phyloP scores from a whole-genome alignment of 2,797 vertebrate genomes.

The Pseudochirops corinnae region DNA sequence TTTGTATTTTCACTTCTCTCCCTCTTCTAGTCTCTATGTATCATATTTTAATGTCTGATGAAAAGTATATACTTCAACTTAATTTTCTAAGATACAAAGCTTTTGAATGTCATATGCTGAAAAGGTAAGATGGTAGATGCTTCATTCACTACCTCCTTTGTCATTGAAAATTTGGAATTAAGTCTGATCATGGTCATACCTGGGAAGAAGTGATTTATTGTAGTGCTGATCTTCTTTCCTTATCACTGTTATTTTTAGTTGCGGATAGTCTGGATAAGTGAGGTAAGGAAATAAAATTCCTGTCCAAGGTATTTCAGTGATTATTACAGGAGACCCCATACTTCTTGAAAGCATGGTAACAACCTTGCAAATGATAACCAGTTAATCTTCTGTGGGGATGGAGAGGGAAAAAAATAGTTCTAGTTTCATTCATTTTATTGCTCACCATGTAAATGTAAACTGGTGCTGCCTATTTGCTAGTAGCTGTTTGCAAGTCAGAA shows the following conservation, averaged over 20 bases:
- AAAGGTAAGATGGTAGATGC: neutral
- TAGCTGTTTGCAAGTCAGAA: slow-evolving; percentile 21
- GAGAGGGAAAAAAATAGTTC: slow-evolving; percentile 33
- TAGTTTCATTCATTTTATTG: slow-evolving; percentile 32
- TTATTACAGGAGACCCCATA: neutral
- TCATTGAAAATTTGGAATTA: slow-evolving; percentile 45
- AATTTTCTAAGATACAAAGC: slow-evolving; percentile 22
- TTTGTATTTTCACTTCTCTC: neutral
- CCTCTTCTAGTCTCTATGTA: neutral
- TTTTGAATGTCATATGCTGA: slow-evolving; percentile 39
- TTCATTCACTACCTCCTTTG: slow-evolving; percentile 20
- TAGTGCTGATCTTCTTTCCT: neutral
- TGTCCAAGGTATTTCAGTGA: neutral
- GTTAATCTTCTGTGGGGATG: slow-evolving; percentile 34
- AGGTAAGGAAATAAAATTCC: neutral
- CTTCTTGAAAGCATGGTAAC: neutral
- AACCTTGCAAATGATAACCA: neutral
- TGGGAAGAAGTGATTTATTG: slow-evolving; percentile 31
- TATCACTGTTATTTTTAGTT: neutral
- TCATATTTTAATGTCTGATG: slow-evolving; percentile 48
- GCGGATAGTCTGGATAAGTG: neutral
- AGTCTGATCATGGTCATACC: neutral
- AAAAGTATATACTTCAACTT: slow-evolving; percentile 54
- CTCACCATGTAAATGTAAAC: slow-evolving; percentile 6
- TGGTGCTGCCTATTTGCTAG: neutral